Conservation (phyloP, 2,888 invertebrate genomes). For the Aporophyla nigra region DNA sequence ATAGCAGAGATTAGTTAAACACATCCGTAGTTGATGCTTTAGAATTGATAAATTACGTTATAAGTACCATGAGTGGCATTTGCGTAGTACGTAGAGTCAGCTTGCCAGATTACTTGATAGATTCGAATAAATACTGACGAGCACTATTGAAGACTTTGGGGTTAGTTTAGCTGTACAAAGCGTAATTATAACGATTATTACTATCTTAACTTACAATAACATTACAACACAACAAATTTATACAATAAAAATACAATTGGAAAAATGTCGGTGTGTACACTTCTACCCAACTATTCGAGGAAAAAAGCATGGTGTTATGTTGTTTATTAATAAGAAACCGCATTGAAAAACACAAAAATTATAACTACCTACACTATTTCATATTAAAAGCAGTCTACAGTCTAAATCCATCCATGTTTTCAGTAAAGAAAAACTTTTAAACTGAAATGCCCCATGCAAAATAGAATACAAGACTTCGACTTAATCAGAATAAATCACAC, state of each 20-base stretch:
- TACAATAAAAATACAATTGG: too few species aligned
- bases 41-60: constrained; percentile 41
- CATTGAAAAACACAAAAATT: not conserved
- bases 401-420: not conserved
- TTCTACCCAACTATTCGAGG: too few species aligned
- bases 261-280: too few species aligned
- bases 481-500: constrained; percentile 38
- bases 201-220: too few species aligned
- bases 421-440: not conserved
- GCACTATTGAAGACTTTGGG: not conserved
- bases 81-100: not conserved
- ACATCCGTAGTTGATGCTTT: constrained; percentile 34
- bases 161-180: not conserved
- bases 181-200: too few species aligned
- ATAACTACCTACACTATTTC: not conserved
- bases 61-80: constrained; percentile 13
- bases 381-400: not conserved
- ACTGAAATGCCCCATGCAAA: not conserved
- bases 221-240: too few species aligned
- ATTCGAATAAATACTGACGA: not conserved
- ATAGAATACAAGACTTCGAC: not conserved
- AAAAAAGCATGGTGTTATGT: too few species aligned
- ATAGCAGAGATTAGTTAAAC: constrained; percentile 34
- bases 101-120: not conserved
- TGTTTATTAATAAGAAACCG: too few species aligned